Percentiles rank a stretch among this genome's conserved stretches.
These are phyloP conservation scores for Poecilia gillii DNA, from an alignment of 2,797 vertebrate species.

Conservation along the genomic window DNA sequence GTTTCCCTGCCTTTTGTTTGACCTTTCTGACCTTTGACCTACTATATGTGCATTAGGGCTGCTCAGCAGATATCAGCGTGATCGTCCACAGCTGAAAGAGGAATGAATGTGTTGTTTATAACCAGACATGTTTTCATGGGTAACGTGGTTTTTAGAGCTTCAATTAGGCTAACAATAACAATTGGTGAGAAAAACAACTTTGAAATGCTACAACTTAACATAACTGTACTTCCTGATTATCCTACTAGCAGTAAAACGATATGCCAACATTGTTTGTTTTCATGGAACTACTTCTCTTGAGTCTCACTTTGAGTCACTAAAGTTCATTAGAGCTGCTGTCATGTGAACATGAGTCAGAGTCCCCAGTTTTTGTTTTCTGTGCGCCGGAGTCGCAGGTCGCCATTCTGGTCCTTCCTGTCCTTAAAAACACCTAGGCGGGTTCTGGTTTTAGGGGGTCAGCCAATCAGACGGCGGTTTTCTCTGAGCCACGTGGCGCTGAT, in stretches of 20 bases:
- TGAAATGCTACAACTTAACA: background rate
- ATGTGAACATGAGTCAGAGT: conserved; percentile 51
- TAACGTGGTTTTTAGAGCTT: background rate
- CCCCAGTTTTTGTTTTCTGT: conserved; percentile 16
- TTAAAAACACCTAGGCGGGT: conserved; percentile 35
- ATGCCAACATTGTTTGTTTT: too few species aligned
- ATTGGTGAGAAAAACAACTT: background rate
- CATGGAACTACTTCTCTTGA: background rate
- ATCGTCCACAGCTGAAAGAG: too few species aligned
- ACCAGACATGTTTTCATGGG: background rate
- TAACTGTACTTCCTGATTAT: background rate
- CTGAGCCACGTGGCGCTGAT: conserved; percentile 31
- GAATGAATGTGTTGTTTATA: background rate
- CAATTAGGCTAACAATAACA: background rate
- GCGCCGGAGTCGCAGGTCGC: conserved; percentile 32
- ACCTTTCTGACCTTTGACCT: too few species aligned
- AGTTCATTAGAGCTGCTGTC: background rate
- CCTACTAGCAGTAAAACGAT: background rate
- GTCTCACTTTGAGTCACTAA: background rate
- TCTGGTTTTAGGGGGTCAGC: background rate
- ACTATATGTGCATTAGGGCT: background rate
- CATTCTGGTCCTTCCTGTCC: conserved; percentile 70
- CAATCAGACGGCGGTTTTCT: conserved; percentile 27
- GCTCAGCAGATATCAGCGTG: too few species aligned
- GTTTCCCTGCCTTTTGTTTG: background rate